phyloP scores from a whole-genome alignment of 2,113 vertebrate species.

The Piprites chloris region DNA sequence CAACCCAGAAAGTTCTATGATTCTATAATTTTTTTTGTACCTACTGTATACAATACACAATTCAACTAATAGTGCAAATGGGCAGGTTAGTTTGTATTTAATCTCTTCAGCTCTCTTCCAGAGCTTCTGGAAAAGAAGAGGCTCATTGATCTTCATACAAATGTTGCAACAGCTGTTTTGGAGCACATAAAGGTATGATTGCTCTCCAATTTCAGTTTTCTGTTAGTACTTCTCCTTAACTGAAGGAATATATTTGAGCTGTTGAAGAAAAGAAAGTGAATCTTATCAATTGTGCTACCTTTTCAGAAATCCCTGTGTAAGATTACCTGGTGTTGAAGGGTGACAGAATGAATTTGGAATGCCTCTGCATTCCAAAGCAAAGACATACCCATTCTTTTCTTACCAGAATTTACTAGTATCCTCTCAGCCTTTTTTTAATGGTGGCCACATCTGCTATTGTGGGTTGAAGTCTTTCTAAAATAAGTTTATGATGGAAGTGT shows the following conservation, averaged over 20 bases:
- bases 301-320: not conserved
- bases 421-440: not conserved
- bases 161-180: constrained; percentile 94
- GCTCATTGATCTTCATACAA: constrained; percentile 97
- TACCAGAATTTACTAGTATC: not conserved
- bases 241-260: not conserved
- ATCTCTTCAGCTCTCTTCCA: constrained; percentile 88
- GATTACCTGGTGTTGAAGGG: not conserved
- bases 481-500: not conserved
- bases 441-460: not conserved
- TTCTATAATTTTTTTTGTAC: not conserved
- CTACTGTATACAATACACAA: not conserved
- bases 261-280: not conserved
- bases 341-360: not conserved
- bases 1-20: not conserved
- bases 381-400: not conserved
- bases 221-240: not conserved
- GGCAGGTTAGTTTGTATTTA: constrained; percentile 64
- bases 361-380: not conserved
- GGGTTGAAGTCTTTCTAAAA: not conserved
- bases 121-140: constrained; percentile 97
- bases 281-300: not conserved
- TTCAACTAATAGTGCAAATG: not conserved
- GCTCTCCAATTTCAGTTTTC: not conserved
- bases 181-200: constrained; percentile 94